Conservation (phyloP, 1,140 invertebrate genomes). For the Bathynomus jamesi region DNA sequence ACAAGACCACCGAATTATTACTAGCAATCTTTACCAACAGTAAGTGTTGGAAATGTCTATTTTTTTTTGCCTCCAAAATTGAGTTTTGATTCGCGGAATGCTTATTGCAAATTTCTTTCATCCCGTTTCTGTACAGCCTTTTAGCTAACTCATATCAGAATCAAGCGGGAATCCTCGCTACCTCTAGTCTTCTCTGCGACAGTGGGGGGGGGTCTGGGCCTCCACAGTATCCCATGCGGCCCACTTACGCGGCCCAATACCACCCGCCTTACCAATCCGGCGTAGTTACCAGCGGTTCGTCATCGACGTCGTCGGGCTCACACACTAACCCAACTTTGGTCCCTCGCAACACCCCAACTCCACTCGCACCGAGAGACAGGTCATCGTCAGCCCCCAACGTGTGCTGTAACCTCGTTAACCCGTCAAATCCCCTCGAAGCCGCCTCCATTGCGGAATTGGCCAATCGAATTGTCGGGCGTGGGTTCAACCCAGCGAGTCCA, state of each 20-base stretch:
- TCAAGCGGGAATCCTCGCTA: slow-evolving; percentile 25
- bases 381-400: slow-evolving; percentile 94
- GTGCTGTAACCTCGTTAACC: slow-evolving; percentile 76
- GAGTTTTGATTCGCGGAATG: background rate
- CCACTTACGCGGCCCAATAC: slow-evolving; percentile 5
- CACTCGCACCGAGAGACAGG: slow-evolving; percentile 71
- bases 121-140: too few relatives aligned
- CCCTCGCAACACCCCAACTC: slow-evolving; percentile 48
- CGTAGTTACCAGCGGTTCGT: slow-evolving; percentile 11
- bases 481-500: slow-evolving; percentile 30
- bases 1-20: slow-evolving; percentile 58
- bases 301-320: background rate
- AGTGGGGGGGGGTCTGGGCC: background rate
- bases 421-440: slow-evolving; percentile 43
- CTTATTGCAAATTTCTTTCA: background rate
- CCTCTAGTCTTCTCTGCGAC: slow-evolving; percentile 14
- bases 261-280: background rate
- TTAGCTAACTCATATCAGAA: slow-evolving; percentile 32
- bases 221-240: background rate
- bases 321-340: slow-evolving; percentile 7
- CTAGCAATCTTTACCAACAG: slow-evolving; percentile 67
- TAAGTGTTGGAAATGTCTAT: slow-evolving; percentile 45
- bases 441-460: slow-evolving; percentile 44
- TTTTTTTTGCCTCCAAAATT: background rate
- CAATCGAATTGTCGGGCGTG: slow-evolving; percentile 38